Evolutionary conservation across 2,113 vertebrate genomes (phyloP), one percentile per base, ranked within the genome.

Genomic region (Tylochromis polylepis): DNA sequence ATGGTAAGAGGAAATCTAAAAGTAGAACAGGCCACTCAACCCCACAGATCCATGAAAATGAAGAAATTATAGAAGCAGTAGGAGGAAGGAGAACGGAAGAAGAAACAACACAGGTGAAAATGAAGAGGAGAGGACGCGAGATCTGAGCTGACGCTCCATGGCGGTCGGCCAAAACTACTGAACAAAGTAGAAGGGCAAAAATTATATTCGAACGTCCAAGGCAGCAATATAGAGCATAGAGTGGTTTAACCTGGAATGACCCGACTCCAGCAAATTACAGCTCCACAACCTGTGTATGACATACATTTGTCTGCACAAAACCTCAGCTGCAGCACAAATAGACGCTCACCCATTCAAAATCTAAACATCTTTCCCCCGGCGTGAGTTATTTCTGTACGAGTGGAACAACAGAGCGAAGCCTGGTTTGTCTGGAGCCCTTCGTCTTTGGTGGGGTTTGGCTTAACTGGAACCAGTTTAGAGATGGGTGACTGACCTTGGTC

Each of bases 401-500:
- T 91, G 86, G 88, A 95, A 86, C 87, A 91, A 85, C 85, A 85
- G 38, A 83, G 89, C 49, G 31, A 57, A 58, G 56, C 62, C 77
- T 2, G 79, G 80, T 82, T 93, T 87, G 91, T 92, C 90, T 91
- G 85, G 58, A 88, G 84, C 83, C 79, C 41, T 79, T 49, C 34
- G 70, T 88, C 81, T 87, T 85, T 82, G 88, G 88, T 86, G 79
- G 65, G 90, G 85, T 84, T 90, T 93, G 89, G 87, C 87, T 80
- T 84, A 91, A 95, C 91, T 93, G 93, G 87, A 90, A 92, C 87
- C 93, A 88, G 84, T 89, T 94, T 88, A 88, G 88, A 87, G 87
- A 92, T 82, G 91, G 91, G 78, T 79, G 92, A 95, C 87, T 91
- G 94, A 95, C 94, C 93, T 85, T 88, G 87, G 83, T 90, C 81